A percentile compares a stretch with the other conserved stretches of the same genome.
phyloP scores from a whole-genome alignment of 2,888 invertebrate genomes.

The Cheilosia grossa region DNA sequence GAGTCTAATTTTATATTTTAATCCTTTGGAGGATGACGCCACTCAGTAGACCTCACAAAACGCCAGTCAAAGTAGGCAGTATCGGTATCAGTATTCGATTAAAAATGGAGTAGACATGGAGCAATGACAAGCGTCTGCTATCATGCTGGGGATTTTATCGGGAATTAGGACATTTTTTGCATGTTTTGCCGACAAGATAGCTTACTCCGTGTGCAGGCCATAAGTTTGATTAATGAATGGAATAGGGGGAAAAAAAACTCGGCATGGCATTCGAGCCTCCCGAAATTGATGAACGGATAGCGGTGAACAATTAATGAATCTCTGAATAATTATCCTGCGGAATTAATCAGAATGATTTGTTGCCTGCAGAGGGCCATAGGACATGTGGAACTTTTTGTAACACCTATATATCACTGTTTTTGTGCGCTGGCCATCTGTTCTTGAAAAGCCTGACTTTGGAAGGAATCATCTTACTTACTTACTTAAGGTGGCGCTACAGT shows the following conservation, averaged over 20 bases:
- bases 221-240: slow-evolving; percentile 67
- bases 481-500: too few relatives aligned
- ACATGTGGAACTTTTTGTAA: background rate
- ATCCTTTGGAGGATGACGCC: slow-evolving; percentile 37
- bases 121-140: slow-evolving; percentile 24
- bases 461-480: too few relatives aligned
- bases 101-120: slow-evolving; percentile 7
- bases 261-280: background rate
- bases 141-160: slow-evolving; percentile 33
- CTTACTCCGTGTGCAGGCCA: slow-evolving; percentile 8
- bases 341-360: slow-evolving; percentile 66
- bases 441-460: too few relatives aligned
- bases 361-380: background rate
- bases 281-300: slow-evolving; percentile 48
- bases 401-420: too few relatives aligned
- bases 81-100: slow-evolving; percentile 46
- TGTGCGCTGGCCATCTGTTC: too few relatives aligned
- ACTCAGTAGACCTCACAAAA: background rate
- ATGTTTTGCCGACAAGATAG: slow-evolving; percentile 66
- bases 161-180: slow-evolving; percentile 63
- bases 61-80: slow-evolving; percentile 30
- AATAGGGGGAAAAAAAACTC: slow-evolving; percentile 1
- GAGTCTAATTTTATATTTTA: slow-evolving; percentile 62
- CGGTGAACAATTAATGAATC: slow-evolving; percentile 49
- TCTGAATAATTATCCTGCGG: slow-evolving; percentile 61